A percentile compares a stretch with the other conserved stretches of the same genome.
phyloP scores from a whole-genome alignment of 2,113 vertebrate genomes.

The Hippocampus guttulatus region DNA sequence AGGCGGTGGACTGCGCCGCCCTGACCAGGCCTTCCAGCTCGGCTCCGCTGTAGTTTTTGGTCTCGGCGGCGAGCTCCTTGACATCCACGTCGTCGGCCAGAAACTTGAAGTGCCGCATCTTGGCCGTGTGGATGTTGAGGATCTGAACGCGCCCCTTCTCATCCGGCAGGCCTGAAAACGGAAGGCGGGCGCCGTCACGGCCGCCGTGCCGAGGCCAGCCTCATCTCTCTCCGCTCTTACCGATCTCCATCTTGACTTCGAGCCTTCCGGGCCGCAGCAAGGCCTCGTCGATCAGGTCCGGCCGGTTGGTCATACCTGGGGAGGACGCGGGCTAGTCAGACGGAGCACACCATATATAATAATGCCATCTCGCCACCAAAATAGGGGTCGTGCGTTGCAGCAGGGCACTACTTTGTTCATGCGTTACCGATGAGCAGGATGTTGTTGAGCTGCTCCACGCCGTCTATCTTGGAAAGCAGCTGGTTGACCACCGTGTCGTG shows the following conservation, averaged over 20 bases:
- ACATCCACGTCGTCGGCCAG: slow-evolving; percentile 82
- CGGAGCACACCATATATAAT: too few relatives aligned
- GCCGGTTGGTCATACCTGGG: slow-evolving; percentile 97
- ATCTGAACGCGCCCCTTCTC: slow-evolving; percentile 96
- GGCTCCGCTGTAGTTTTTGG: slow-evolving; percentile 97
- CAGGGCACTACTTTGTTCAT: too few relatives aligned
- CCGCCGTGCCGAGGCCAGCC: too few relatives aligned
- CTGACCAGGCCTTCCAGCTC: slow-evolving; percentile 94
- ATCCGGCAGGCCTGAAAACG: slow-evolving; percentile 83
- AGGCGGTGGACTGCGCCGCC: slow-evolving; percentile 95
- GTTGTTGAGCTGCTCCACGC: slow-evolving; percentile 97
- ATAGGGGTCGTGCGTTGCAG: background rate
- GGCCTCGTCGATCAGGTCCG: slow-evolving; percentile 96
- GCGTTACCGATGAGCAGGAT: slow-evolving; percentile 92
- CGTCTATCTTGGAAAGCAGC: slow-evolving; percentile 95
- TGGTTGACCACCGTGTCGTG: slow-evolving; percentile 98
- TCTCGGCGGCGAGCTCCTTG: slow-evolving; percentile 84
- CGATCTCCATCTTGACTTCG: slow-evolving; percentile 99
- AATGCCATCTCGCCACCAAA: too few relatives aligned
- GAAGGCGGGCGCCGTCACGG: background rate
- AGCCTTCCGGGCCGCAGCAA: slow-evolving; percentile 93
- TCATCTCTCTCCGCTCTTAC: slow-evolving; percentile 54
- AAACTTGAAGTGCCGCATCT: slow-evolving; percentile 87
- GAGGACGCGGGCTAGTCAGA: background rate
- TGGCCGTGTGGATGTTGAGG: slow-evolving; percentile 90